A percentile compares a stretch with the other conserved stretches of the same genome.
Evolutionary conservation across 1,140 invertebrate genomes (phyloP).

Genomic region (Drosophila mauritiana): DNA sequence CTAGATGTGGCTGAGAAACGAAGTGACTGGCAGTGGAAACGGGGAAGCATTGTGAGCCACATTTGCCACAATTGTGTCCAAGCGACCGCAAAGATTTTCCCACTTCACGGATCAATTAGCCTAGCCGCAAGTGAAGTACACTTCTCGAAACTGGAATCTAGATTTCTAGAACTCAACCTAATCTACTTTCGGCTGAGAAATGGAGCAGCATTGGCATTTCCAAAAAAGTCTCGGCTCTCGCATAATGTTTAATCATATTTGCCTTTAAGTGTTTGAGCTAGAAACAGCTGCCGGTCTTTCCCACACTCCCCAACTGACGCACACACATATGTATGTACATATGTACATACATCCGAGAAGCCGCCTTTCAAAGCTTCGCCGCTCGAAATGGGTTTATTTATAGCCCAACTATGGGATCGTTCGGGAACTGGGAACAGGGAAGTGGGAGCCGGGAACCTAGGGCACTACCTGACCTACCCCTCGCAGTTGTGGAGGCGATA

Average conservation of each 20-base stretch:
- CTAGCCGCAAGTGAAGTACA: neutral
- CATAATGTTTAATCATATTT: constrained; percentile 10
- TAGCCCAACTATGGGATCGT: constrained; percentile 20
- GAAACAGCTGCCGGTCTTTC: constrained; percentile 62
- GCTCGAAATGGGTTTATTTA: constrained; percentile 13
- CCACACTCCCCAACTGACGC: constrained; percentile 27
- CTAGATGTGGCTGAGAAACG: constrained; percentile 8
- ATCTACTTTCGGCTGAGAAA: constrained; percentile 39
- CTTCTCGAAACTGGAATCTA: neutral
- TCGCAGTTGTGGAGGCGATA: constrained; percentile 23
- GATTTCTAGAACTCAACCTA: constrained; percentile 30
- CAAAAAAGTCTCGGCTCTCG: constrained; percentile 13
- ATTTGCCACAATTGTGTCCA: constrained; percentile 6
- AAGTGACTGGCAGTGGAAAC: neutral
- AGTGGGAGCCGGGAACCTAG: constrained; percentile 1
- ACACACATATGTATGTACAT: too few species aligned
- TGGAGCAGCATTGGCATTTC: constrained; percentile 32
- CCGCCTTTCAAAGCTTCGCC: too few species aligned
- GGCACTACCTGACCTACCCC: constrained; percentile 60
- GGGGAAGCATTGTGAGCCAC: neutral
- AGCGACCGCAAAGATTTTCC: constrained; percentile 17
- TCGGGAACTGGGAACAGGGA: neutral
- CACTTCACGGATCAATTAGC: constrained; percentile 15
- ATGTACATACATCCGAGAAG: neutral
- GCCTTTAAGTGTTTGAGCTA: constrained; percentile 10